Conservation (phyloP, 2,888 invertebrate species). For the Osmoderma eremita region DNA sequence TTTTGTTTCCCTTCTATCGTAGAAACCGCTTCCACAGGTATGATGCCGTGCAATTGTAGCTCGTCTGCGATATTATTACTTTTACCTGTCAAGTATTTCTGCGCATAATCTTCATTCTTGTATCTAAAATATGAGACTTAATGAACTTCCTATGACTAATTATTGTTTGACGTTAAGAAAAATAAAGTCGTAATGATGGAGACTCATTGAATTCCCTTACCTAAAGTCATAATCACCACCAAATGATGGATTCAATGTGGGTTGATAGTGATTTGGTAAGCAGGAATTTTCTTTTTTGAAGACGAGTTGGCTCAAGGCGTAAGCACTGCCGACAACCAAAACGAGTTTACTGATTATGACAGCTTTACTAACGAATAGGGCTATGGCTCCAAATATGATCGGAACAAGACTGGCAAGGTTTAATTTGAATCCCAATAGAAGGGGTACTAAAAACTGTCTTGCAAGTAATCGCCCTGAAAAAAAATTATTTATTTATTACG, state of each 20-base stretch:
- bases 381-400: conserved; percentile 74
- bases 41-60: conserved; percentile 47
- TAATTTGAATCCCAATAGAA: conserved; percentile 83
- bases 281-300: conserved; percentile 49
- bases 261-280: conserved; percentile 49
- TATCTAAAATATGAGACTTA: conserved; percentile 47
- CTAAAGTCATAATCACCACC: conserved; percentile 43
- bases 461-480: conserved; percentile 76
- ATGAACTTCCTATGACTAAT: no score
- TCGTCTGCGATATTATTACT: conserved; percentile 48
- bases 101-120: conserved; percentile 54
- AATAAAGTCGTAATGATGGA: no score
- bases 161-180: no score
- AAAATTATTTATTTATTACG: neutral
- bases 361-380: conserved; percentile 81
- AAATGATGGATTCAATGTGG: conserved; percentile 42
- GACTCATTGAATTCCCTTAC: conserved; percentile 11
- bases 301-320: conserved; percentile 68
- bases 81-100: conserved; percentile 59
- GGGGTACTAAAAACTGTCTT: conserved; percentile 78
- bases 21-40: conserved; percentile 48
- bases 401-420: conserved; percentile 80
- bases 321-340: conserved; percentile 74
- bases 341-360: conserved; percentile 80
- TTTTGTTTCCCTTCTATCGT: conserved; percentile 45